Evolutionary conservation across 1,140 invertebrate genomes (phyloP).

Genomic region (Tigriopus japonicus): DNA sequence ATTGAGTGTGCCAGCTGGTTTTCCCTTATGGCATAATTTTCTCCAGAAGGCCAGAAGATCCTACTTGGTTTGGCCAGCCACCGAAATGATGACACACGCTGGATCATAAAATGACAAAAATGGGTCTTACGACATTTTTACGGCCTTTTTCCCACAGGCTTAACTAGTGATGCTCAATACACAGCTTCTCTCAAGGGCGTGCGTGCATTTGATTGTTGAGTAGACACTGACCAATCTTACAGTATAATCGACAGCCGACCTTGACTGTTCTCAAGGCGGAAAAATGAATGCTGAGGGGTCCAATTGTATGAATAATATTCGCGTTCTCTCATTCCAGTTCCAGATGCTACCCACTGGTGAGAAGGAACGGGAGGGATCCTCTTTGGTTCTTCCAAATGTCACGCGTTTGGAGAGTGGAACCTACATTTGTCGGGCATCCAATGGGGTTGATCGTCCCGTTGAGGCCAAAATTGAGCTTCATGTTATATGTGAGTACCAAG

Average conservation of each 20-base stretch:
- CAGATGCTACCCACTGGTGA: conserved; percentile 14
- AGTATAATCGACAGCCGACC: background rate
- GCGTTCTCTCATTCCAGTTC: conserved; percentile 4
- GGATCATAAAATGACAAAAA: no score
- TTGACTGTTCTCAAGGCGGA: background rate
- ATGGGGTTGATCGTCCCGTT: conserved; percentile 12
- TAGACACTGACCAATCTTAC: background rate
- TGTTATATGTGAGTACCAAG: conserved; percentile 12
- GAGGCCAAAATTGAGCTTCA: conserved; percentile 7
- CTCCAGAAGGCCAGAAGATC: no score
- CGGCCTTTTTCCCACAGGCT: no score
- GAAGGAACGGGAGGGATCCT: background rate
- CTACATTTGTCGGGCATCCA: conserved; percentile 13
- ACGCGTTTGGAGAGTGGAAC: background rate
- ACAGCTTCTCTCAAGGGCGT: background rate
- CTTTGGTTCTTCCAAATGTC: conserved; percentile 3
- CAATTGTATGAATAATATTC: background rate
- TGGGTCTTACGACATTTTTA: no score
- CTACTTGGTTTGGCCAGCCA: no score
- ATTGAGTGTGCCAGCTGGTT: no score
- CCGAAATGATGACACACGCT: no score
- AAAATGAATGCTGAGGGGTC: background rate
- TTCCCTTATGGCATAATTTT: no score
- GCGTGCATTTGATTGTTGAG: background rate
- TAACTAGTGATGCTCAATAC: no score